phyloP scores from a whole-genome alignment of 1,140 invertebrate species.

The Thaumetopoea pityocampa region DNA sequence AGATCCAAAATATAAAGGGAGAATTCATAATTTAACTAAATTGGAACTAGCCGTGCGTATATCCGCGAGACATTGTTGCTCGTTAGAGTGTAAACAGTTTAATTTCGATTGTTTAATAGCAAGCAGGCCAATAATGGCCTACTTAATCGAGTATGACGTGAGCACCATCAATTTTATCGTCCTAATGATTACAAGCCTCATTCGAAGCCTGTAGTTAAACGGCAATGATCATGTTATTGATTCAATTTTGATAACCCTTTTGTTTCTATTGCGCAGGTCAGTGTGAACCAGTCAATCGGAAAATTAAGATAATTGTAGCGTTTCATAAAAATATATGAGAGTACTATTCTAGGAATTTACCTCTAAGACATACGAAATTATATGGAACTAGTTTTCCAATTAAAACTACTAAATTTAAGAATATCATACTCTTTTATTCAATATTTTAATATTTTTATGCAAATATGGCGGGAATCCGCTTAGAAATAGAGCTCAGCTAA shows the following conservation, averaged over 20 bases:
- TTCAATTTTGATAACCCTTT: conserved; percentile 13
- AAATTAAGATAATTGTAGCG: conserved; percentile 4
- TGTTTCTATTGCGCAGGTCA: conserved; percentile 1
- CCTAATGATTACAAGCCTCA: conserved; percentile 49
- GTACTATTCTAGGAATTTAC: background rate
- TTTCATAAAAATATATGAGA: no score
- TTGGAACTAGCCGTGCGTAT: conserved; percentile 9
- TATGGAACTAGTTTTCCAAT: no score
- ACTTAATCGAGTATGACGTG: conserved; percentile 56
- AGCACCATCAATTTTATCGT: conserved; percentile 57
- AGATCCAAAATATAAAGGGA: background rate
- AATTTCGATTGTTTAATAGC: conserved; percentile 57
- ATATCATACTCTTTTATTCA: no score
- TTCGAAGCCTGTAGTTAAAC: conserved; percentile 35
- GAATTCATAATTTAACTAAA: background rate
- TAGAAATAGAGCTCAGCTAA: no score
- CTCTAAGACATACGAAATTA: no score
- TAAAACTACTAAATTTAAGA: no score
- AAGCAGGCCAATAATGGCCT: conserved; percentile 49
- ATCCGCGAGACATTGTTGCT: conserved; percentile 44
- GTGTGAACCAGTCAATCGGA: background rate
- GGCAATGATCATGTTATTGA: conserved; percentile 32
- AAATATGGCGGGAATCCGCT: no score
- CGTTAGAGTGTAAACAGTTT: conserved; percentile 55
- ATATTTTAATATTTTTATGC: no score